These are phyloP conservation scores for Sycophila texana DNA, from an alignment of 2,888 invertebrate genomes.

Conservation along the genomic window DNA sequence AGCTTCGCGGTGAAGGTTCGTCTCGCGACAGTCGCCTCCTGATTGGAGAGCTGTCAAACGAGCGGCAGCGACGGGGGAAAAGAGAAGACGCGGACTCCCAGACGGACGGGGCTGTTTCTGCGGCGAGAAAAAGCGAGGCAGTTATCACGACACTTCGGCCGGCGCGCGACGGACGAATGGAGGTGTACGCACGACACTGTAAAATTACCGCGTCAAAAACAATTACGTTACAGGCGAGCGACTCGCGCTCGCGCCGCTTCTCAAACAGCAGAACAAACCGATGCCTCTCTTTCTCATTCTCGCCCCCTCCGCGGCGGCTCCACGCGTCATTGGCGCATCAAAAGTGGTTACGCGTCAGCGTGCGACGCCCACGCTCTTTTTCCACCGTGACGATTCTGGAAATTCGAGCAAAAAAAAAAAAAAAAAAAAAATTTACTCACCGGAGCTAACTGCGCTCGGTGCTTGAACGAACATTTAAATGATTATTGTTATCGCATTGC, in stretches of 20 bases:
- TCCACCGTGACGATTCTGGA: background rate
- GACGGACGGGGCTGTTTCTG: conserved; percentile 28
- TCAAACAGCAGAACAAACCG: conserved; percentile 48
- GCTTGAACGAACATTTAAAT: too few relatives aligned
- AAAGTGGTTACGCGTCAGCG: conserved; percentile 17
- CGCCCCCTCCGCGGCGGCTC: background rate
- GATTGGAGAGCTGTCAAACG: conserved; percentile 59
- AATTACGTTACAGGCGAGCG: conserved; percentile 73
- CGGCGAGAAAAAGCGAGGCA: conserved; percentile 63
- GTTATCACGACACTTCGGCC: conserved; percentile 66
- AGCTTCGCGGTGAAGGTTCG: background rate
- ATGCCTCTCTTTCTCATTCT: conserved; percentile 43
- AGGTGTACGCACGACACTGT: conserved; percentile 74
- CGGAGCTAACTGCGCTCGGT: too few relatives aligned
- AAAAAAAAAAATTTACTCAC: too few relatives aligned
- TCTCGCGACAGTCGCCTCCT: conserved; percentile 6
- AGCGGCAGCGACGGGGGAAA: conserved; percentile 26
- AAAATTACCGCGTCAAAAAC: conserved; percentile 76
- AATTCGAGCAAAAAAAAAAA: too few relatives aligned
- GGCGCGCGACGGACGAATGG: conserved; percentile 63
- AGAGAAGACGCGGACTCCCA: conserved; percentile 21
- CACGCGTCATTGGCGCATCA: conserved; percentile 24
- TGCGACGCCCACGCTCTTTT: conserved; percentile 40
- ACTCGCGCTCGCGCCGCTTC: conserved; percentile 59
- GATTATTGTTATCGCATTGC: too few relatives aligned